Percentiles rank a stretch among this genome's conserved stretches.
phyloP scores from a whole-genome alignment of 2,797 vertebrate species.

The Scomberomorus guttatus region DNA sequence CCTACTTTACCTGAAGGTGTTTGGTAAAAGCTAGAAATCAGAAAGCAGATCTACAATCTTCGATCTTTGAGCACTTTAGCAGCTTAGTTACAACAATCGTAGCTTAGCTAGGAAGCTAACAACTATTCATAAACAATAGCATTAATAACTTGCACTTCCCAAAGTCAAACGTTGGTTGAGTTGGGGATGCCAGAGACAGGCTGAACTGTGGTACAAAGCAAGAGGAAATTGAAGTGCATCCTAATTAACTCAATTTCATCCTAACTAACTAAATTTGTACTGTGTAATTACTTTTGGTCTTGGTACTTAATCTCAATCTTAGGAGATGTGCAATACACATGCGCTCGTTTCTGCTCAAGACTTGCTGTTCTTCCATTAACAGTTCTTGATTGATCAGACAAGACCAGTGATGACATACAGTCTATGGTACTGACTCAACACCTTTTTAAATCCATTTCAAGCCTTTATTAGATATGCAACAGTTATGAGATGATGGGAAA shows the following conservation, averaged over 20 bases:
- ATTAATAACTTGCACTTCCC: not conserved
- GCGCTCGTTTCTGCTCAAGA: too few species aligned
- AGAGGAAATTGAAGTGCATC: not conserved
- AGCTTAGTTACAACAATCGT: not conserved
- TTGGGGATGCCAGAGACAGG: too few species aligned
- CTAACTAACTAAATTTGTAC: not conserved
- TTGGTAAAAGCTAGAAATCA: not conserved
- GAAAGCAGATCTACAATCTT: not conserved
- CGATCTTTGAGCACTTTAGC: not conserved
- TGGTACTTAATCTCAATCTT: not conserved
- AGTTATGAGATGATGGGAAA: too few species aligned
- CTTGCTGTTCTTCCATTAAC: too few species aligned
- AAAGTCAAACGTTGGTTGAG: too few species aligned
- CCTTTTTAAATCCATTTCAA: too few species aligned
- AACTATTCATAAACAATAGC: not conserved
- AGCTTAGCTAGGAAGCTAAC: not conserved
- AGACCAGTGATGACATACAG: too few species aligned
- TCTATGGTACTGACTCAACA: too few species aligned
- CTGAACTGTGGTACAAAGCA: not conserved
- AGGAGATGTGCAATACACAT: too few species aligned
- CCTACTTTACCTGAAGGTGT: not conserved
- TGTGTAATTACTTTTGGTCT: not conserved
- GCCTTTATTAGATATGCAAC: too few species aligned
- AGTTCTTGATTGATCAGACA: too few species aligned
- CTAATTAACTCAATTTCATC: too few species aligned